These are phyloP conservation scores for Diplolepis rosae DNA, from an alignment of 2,888 invertebrate genomes.

Conservation along the genomic window DNA sequence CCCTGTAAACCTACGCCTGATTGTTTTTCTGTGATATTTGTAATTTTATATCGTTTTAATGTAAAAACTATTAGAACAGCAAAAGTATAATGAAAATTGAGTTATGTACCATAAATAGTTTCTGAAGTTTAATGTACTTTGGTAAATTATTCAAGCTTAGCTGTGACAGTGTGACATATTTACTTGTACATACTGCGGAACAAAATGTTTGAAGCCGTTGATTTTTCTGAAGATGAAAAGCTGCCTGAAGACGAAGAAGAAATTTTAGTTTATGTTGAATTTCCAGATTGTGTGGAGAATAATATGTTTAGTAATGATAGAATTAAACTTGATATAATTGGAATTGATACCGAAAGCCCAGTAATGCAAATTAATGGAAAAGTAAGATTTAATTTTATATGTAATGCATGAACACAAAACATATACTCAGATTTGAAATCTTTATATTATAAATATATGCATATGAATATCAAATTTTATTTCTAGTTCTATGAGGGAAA, in stretches of 20 bases:
- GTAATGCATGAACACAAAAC: conserved; percentile 28
- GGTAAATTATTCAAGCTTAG: too few relatives aligned
- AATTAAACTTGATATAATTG: conserved; percentile 76
- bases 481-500: conserved; percentile 77
- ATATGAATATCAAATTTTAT: conserved; percentile 24
- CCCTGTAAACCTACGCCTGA: too few relatives aligned
- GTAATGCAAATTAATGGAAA: conserved; percentile 82
- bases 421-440: neutral
- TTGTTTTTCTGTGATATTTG: neutral
- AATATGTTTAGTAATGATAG: conserved; percentile 75
- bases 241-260: conserved; percentile 77
- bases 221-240: conserved; percentile 51
- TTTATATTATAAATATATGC: too few relatives aligned
- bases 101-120: neutral
- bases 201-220: neutral
- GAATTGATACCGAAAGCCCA: conserved; percentile 78
- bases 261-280: conserved; percentile 78
- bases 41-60: too few relatives aligned
- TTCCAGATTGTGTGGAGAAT: conserved; percentile 74
- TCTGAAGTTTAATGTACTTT: neutral
- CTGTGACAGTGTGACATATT: too few relatives aligned
- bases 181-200: too few relatives aligned
- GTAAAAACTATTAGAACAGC: too few relatives aligned
- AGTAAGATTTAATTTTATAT: conserved; percentile 71
- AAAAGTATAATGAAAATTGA: too few relatives aligned